Conservation (phyloP, 2,888 invertebrate species). For the Napeogenes sylphis region DNA sequence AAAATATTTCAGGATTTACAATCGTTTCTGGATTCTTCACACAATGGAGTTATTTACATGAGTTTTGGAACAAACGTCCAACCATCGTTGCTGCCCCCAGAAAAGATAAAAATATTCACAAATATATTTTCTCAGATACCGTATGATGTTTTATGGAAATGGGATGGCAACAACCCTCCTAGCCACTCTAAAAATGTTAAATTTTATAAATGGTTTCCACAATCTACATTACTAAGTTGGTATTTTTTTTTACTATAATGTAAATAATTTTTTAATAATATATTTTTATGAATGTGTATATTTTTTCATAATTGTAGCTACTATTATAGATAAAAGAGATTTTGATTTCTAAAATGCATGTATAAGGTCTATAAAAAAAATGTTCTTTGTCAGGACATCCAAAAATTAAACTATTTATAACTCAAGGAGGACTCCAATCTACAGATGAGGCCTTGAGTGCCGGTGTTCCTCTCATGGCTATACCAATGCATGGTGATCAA, state of each 20-base stretch:
- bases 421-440: conserved; percentile 66
- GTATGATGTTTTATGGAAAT: conserved; percentile 54
- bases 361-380: neutral
- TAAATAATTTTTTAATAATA: neutral
- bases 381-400: conserved; percentile 22
- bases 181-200: conserved; percentile 43
- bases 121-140: conserved; percentile 47
- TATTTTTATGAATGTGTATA: neutral
- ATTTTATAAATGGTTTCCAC: conserved; percentile 50
- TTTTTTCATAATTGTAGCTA: neutral
- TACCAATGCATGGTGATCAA: conserved; percentile 62
- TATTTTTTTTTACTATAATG: neutral
- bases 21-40: conserved; percentile 42
- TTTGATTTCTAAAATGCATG: neutral
- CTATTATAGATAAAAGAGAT: neutral
- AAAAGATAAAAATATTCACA: conserved; percentile 37
- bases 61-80: conserved; percentile 51
- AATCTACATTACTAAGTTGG: conserved; percentile 17
- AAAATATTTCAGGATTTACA: conserved; percentile 40
- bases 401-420: conserved; percentile 66
- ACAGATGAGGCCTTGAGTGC: conserved; percentile 59
- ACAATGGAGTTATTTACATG: conserved; percentile 49
- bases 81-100: conserved; percentile 36
- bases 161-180: conserved; percentile 43
- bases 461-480: conserved; percentile 55